A percentile compares a stretch with the other conserved stretches of the same genome.
These are phyloP conservation scores for Rhynchophorus ferrugineus DNA, from an alignment of 1,140 invertebrate genomes.

Conservation along the genomic window DNA sequence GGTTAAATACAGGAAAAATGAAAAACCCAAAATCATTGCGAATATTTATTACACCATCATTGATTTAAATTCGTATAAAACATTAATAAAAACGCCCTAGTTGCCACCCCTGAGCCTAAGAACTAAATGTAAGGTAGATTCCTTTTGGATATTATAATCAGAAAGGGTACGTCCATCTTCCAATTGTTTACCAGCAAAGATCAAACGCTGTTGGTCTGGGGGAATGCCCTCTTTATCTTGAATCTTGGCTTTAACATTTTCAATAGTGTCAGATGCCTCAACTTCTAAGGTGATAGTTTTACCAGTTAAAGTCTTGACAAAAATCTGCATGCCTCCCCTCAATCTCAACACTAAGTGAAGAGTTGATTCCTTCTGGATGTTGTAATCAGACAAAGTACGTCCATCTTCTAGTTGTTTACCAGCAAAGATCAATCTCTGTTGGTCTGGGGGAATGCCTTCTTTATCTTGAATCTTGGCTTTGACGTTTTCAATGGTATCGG, in stretches of 20 bases:
- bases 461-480: conserved; percentile 17
- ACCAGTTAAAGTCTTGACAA: not conserved
- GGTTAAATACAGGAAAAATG: no score
- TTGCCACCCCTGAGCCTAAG: conserved; percentile 1
- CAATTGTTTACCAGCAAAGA: conserved; percentile 5
- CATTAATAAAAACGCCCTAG: no score
- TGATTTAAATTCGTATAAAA: no score
- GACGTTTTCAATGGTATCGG: conserved; percentile 30
- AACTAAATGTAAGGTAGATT: conserved; percentile 5
- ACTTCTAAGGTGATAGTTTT: conserved; percentile 1
- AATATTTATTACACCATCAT: no score
- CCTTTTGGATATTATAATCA: not conserved
- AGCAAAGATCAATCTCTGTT: conserved; percentile 14
- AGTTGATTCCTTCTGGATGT: not conserved
- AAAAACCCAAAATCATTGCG: not conserved
- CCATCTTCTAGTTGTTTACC: conserved; percentile 10
- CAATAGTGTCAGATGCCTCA: not conserved
- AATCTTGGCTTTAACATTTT: not conserved
- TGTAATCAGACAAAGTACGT: not conserved
- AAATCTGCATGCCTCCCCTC: not conserved
- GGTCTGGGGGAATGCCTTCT: conserved; percentile 16
- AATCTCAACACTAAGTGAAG: not conserved
- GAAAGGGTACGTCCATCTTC: conserved; percentile 5
- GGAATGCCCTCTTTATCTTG: not conserved
- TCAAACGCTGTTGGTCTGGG: conserved; percentile 6